Conservation (phyloP, 2,113 vertebrate species). For the Catagonus wagneri region DNA sequence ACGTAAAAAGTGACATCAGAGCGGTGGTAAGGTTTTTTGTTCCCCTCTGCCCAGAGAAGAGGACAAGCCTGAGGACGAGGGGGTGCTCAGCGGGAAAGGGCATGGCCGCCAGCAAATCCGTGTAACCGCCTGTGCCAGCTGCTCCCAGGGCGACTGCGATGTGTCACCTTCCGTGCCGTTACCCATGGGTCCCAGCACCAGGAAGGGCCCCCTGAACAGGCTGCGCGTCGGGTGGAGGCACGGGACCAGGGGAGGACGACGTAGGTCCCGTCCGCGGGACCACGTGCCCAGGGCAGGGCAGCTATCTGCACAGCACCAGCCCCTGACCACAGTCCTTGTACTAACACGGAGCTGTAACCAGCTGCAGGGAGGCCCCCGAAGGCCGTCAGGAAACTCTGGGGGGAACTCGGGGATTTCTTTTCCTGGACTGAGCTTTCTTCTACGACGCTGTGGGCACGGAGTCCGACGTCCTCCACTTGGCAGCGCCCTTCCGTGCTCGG, state of each 20-base stretch:
- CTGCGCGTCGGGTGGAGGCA: not conserved
- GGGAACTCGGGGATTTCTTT: not conserved
- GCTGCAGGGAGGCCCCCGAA: not conserved
- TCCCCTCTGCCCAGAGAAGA: not conserved
- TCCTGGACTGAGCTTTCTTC: not conserved
- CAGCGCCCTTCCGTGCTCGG: not conserved
- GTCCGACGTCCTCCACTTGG: not conserved
- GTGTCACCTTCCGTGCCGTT: not conserved
- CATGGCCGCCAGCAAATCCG: not conserved
- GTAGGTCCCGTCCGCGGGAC: not conserved
- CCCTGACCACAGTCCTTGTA: not conserved
- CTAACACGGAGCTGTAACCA: not conserved
- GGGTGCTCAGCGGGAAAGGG: not conserved
- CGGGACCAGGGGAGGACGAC: not conserved
- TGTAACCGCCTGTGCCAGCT: not conserved
- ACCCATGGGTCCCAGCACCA: not conserved
- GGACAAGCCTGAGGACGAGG: not conserved
- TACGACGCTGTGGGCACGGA: not conserved
- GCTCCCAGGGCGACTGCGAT: not conserved
- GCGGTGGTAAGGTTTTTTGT: not conserved
- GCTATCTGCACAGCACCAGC: not conserved
- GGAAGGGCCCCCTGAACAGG: not conserved
- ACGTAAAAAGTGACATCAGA: not conserved
- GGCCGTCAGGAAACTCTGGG: not conserved
- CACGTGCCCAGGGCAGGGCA: not conserved